phyloP scores from a whole-genome alignment of 1,140 invertebrate genomes.

The Bemisia tabaci region DNA sequence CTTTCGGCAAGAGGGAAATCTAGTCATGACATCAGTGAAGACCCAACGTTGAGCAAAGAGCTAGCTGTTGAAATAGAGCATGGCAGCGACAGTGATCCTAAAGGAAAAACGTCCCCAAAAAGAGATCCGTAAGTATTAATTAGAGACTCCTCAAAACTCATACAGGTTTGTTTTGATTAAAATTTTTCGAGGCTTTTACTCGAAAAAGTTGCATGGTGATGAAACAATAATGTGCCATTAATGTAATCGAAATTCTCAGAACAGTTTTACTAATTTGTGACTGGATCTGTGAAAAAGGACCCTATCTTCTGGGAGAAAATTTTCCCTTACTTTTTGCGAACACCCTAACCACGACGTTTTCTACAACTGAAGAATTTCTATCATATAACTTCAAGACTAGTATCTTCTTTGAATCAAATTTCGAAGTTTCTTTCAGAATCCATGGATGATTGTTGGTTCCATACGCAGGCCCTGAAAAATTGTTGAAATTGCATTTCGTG shows the following conservation, averaged over 20 bases:
- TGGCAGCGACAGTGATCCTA: constrained; percentile 6
- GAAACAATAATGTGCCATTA: constrained; percentile 2
- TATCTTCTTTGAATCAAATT: no score
- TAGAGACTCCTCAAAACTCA: not conserved
- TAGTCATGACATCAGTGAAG: constrained; percentile 80
- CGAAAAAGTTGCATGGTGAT: not conserved
- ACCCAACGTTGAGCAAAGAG: constrained; percentile 73
- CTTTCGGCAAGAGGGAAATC: constrained; percentile 70
- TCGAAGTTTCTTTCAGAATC: no score
- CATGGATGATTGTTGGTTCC: no score
- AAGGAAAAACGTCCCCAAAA: constrained; percentile 3
- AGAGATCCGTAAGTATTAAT: constrained; percentile 8
- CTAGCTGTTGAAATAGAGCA: constrained; percentile 35
- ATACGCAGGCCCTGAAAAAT: no score
- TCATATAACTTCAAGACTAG: no score
- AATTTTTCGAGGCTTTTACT: not conserved
- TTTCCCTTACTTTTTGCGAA: no score
- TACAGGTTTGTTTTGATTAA: not conserved
- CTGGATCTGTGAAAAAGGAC: no score
- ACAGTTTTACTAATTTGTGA: no score
- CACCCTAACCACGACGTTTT: no score
- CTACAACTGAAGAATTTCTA: no score
- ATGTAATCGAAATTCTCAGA: not conserved
- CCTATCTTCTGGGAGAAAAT: no score
- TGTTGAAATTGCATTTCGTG: no score